Evolutionary conservation across 1,140 invertebrate species (phyloP).

Genomic region (Frieseomelitta varia): DNA sequence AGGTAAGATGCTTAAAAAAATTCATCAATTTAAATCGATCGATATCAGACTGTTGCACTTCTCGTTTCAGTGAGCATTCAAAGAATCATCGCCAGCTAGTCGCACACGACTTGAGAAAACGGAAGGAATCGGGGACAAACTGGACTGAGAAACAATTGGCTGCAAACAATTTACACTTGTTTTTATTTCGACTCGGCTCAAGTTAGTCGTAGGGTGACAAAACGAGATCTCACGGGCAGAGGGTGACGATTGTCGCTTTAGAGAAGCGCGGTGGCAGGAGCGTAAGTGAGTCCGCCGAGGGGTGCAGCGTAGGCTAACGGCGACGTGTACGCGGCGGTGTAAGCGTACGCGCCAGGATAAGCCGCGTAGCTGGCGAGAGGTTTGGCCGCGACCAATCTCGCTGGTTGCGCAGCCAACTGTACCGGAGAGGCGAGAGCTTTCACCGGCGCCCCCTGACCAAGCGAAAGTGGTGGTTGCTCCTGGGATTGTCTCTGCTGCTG

Average conservation of each 20-base stretch:
- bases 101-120: no score
- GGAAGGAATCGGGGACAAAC: background rate
- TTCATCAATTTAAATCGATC: no score
- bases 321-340: constrained; percentile 73
- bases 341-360: constrained; percentile 69
- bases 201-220: background rate
- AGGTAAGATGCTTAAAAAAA: no score
- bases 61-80: no score
- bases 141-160: background rate
- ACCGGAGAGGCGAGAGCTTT: constrained; percentile 45
- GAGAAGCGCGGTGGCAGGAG: constrained; percentile 62
- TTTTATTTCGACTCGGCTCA: constrained; percentile 11
- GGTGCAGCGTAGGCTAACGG: constrained; percentile 74
- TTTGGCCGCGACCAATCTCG: constrained; percentile 54
- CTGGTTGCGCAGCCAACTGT: constrained; percentile 23
- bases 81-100: no score
- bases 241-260: no score
- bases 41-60: no score
- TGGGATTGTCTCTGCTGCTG: constrained; percentile 8
- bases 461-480: background rate
- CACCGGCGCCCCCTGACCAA: constrained; percentile 31
- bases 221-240: background rate
- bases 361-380: constrained; percentile 69
- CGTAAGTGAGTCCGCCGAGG: constrained; percentile 66
- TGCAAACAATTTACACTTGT: background rate